A percentile compares a stretch with the other conserved stretches of the same genome.
These are phyloP conservation scores for Orius laevigatus DNA, from an alignment of 1,140 invertebrate genomes.

Conservation along the genomic window DNA sequence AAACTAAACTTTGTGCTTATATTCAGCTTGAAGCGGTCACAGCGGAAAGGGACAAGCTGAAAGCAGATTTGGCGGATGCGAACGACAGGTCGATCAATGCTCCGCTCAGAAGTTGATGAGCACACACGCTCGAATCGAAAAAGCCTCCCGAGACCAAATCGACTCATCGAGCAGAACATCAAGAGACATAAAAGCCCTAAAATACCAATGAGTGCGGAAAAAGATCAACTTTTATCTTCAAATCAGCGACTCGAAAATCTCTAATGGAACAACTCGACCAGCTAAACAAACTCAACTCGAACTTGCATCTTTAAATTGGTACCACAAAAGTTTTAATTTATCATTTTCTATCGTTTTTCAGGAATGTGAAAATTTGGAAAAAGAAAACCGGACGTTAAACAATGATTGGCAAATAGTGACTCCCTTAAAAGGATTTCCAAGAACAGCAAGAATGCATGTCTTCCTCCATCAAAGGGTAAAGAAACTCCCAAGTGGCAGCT, in stretches of 20 bases:
- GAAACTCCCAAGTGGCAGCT: too few species aligned
- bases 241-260: constrained; percentile 38
- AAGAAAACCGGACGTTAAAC: constrained; percentile 43
- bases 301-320: constrained; percentile 37
- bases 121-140: constrained; percentile 65
- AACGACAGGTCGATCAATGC: constrained; percentile 57
- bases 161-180: constrained; percentile 55
- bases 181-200: constrained; percentile 53
- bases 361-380: constrained; percentile 33
- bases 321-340: constrained; percentile 15
- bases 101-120: constrained; percentile 78
- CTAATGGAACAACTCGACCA: constrained; percentile 35
- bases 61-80: constrained; percentile 56
- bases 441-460: constrained; percentile 31
- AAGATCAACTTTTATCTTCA: constrained; percentile 42
- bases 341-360: constrained; percentile 7
- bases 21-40: constrained; percentile 40
- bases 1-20: not conserved
- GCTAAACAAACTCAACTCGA: constrained; percentile 36
- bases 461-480: constrained; percentile 35
- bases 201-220: constrained; percentile 47
- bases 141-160: constrained; percentile 42
- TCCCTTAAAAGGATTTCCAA: constrained; percentile 27
- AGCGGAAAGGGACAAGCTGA: constrained; percentile 57
- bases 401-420: constrained; percentile 29